These are phyloP conservation scores for Planiliza haematocheilus DNA, from an alignment of 2,113 vertebrate genomes.

Conservation along the genomic window DNA sequence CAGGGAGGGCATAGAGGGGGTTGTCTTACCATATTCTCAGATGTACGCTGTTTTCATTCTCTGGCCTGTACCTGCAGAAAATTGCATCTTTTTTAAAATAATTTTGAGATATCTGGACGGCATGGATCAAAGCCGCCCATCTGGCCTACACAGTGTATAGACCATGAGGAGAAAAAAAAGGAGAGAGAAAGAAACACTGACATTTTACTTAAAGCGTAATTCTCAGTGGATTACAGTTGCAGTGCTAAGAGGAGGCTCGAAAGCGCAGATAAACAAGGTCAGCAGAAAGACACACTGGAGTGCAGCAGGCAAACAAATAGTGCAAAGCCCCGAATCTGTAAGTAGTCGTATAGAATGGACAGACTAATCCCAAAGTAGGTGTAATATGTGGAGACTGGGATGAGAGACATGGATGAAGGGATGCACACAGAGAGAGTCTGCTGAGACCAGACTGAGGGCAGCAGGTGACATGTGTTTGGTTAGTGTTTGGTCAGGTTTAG, in stretches of 20 bases:
- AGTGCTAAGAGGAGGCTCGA: constrained; percentile 53
- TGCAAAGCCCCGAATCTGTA: constrained; percentile 70
- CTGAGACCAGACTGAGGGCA: constrained; percentile 4
- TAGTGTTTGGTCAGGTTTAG: background rate
- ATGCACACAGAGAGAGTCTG: constrained; percentile 17
- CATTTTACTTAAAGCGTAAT: constrained; percentile 65
- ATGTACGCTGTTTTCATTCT: constrained; percentile 99
- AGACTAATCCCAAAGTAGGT: constrained; percentile 87
- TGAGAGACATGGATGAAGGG: constrained; percentile 48
- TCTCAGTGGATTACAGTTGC: constrained; percentile 72
- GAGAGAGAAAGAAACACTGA: constrained; percentile 35
- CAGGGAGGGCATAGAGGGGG: constrained; percentile 76
- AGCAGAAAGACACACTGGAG: constrained; percentile 73
- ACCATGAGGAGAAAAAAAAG: constrained; percentile 9
- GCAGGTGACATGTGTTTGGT: constrained; percentile 7
- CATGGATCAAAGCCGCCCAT: constrained; percentile 46
- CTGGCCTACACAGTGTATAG: constrained; percentile 55
- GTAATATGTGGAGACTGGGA: constrained; percentile 62
- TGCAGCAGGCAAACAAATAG: constrained; percentile 72
- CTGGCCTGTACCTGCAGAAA: constrained; percentile 99
- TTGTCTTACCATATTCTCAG: constrained; percentile 98
- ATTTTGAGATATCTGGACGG: constrained; percentile 38
- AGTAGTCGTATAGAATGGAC: constrained; percentile 72
- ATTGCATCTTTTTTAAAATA: constrained; percentile 90
- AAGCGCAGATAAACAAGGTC: constrained; percentile 73